Conservation (phyloP, 2,888 invertebrate species). For the Pseudoips prasinana region DNA sequence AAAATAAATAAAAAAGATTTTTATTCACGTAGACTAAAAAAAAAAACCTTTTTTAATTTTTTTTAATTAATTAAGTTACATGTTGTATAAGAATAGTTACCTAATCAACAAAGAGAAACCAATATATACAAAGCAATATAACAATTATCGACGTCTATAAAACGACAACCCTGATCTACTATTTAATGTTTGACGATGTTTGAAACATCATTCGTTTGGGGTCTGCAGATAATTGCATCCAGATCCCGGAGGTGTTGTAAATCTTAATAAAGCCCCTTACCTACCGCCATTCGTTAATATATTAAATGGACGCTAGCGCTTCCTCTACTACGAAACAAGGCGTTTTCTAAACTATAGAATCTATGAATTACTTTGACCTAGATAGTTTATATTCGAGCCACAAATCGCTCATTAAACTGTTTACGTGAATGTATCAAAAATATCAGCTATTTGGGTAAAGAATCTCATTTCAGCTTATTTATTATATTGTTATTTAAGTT, state of each 20-base stretch:
- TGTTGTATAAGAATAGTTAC: too few relatives aligned
- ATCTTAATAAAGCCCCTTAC: constrained; percentile 67
- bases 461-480: constrained; percentile 3
- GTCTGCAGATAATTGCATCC: constrained; percentile 60
- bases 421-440: constrained; percentile 14
- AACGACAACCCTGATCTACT: too few relatives aligned
- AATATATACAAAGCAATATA: too few relatives aligned
- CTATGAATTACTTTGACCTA: constrained; percentile 33
- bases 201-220: constrained; percentile 19
- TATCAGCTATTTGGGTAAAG: constrained; percentile 11
- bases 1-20: too few relatives aligned
- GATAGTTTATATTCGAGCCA: constrained; percentile 11
- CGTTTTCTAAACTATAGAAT: constrained; percentile 28
- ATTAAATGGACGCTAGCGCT: constrained; percentile 41
- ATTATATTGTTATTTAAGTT: not conserved
- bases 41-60: too few relatives aligned
- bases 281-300: constrained; percentile 44
- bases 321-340: constrained; percentile 22
- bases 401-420: constrained; percentile 11
- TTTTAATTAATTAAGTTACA: too few relatives aligned
- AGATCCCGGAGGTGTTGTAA: constrained; percentile 59
- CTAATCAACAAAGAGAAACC: too few relatives aligned
- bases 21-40: too few relatives aligned
- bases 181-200: too few relatives aligned
- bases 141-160: too few relatives aligned